Evolutionary conservation across 2,888 invertebrate species (phyloP), one percentile per base, ranked within the genome.

Genomic region (Lasioglossum malachurum): DNA sequence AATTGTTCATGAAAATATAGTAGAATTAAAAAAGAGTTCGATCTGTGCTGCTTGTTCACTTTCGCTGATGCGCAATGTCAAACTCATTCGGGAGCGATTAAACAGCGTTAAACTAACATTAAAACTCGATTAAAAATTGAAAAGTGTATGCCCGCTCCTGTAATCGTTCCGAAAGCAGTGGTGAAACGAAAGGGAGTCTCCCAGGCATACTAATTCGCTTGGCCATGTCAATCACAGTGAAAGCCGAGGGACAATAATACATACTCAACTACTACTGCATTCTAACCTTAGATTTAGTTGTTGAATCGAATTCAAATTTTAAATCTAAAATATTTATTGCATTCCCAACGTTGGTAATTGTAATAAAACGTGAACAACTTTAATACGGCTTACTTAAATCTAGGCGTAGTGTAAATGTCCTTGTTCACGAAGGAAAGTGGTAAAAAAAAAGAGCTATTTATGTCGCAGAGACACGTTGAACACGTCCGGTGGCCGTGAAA

Each of bases 401-500:
- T 44, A 12, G 41, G 2, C 41, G 10, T 41, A 10, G 12, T 12
- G 41, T 41, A 41, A 10, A 41, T 41, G 2, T 12, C 2, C 2
- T 41, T 53, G 53, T 4, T 53, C 27, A 16, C 60, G 35, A 35
- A 8, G 1, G 19, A 67, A 35, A 31, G 31, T 38, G 19, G 10
- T 8, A 35, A 27, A 31, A 31, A 31, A 67, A 10, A 23, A 35
- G n/a, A 8, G 35, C 78, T 83, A 71, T 78, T 23, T 31, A 3
- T 60, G 4, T 57, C 31, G 49, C 31, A 14, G 46, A 72, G 57
- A 75, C 60, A 60, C 49, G 69, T 78, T 31, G 35, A 31, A 67
- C 27, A 64, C 71, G 31, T 16, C 35, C 49, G 19, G 2, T 71
- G 83, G 35, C 78, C 73, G 35, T 82, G 73, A 86, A 67, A 86